Evolutionary conservation across 2,888 invertebrate species (phyloP).

Genomic region (Nomada ferruginata): DNA sequence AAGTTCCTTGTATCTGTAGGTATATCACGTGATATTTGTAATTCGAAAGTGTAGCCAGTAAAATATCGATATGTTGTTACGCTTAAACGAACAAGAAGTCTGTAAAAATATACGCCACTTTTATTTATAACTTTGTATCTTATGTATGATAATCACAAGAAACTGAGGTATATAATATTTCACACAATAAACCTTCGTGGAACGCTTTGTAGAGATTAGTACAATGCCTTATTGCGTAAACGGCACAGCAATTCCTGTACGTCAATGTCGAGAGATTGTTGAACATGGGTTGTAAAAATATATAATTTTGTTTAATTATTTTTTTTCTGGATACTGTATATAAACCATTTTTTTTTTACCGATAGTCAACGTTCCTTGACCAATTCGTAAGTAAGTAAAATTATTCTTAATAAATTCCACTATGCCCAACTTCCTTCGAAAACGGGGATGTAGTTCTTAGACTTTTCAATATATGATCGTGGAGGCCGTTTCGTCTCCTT

Average conservation of each 20-base stretch:
- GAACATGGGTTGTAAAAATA: background rate
- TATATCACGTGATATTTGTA: constrained; percentile 18
- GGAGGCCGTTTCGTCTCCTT: constrained; percentile 86
- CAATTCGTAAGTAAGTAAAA: constrained; percentile 22
- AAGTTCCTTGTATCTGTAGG: constrained; percentile 46
- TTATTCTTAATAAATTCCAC: constrained; percentile 14
- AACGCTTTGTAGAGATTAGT: background rate
- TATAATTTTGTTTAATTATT: background rate
- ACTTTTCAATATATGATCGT: constrained; percentile 87
- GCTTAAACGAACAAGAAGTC: constrained; percentile 4
- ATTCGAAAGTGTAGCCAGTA: background rate
- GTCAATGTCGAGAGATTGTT: background rate
- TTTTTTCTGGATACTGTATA: background rate
- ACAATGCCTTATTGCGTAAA: constrained; percentile 19
- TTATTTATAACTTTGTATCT: constrained; percentile 44
- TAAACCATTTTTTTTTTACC: background rate
- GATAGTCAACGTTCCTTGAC: background rate
- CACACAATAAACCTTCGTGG: constrained; percentile 18
- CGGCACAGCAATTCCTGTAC: constrained; percentile 14
- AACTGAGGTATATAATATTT: constrained; percentile 24
- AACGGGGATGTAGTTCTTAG: constrained; percentile 87
- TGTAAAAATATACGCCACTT: constrained; percentile 45
- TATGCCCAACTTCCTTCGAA: constrained; percentile 81
- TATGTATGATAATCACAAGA: constrained; percentile 32
- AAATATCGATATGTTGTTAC: constrained; percentile 11